phyloP scores from a whole-genome alignment of 2,888 invertebrate genomes.

The Catocala nupta region DNA sequence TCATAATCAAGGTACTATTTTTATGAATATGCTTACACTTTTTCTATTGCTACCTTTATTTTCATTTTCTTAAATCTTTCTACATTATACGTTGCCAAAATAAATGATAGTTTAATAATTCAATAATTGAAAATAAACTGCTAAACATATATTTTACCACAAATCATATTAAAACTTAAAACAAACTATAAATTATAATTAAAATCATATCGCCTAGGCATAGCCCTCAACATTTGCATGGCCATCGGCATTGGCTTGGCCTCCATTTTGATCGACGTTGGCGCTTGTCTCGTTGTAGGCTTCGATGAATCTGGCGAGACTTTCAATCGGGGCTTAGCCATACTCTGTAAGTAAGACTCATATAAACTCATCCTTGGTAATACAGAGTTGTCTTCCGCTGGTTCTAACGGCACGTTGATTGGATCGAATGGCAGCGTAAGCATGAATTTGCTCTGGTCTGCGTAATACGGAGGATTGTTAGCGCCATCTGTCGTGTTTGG shows the following conservation, averaged over 20 bases:
- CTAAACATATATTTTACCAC: slow-evolving; percentile 10
- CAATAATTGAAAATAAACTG: no score
- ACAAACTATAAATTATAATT: slow-evolving; percentile 51
- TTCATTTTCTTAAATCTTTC: no score
- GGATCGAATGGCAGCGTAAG: slow-evolving; percentile 78
- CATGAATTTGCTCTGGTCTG: slow-evolving; percentile 69
- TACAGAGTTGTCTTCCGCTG: slow-evolving; percentile 76
- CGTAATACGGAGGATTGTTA: slow-evolving; percentile 45
- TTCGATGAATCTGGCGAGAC: slow-evolving; percentile 68
- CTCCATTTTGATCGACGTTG: not conserved
- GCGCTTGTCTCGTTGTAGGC: slow-evolving; percentile 6
- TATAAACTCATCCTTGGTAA: slow-evolving; percentile 80
- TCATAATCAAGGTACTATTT: no score
- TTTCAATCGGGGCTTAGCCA: slow-evolving; percentile 7
- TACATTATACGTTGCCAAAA: no score
- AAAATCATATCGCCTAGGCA: slow-evolving; percentile 61
- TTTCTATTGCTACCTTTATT: no score
- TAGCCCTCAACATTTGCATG: slow-evolving; percentile 31
- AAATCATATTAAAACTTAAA: slow-evolving; percentile 20
- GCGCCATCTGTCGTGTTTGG: slow-evolving; percentile 52
- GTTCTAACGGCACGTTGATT: slow-evolving; percentile 77
- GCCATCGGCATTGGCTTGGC: not conserved
- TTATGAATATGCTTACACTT: no score
- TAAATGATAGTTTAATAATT: no score
- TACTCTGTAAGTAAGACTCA: slow-evolving; percentile 77